Base-by-base conservation (phyloP, 37 sponge, comb jelly and placozoan genomes). In the Cliona cf. orientalis region DNA sequence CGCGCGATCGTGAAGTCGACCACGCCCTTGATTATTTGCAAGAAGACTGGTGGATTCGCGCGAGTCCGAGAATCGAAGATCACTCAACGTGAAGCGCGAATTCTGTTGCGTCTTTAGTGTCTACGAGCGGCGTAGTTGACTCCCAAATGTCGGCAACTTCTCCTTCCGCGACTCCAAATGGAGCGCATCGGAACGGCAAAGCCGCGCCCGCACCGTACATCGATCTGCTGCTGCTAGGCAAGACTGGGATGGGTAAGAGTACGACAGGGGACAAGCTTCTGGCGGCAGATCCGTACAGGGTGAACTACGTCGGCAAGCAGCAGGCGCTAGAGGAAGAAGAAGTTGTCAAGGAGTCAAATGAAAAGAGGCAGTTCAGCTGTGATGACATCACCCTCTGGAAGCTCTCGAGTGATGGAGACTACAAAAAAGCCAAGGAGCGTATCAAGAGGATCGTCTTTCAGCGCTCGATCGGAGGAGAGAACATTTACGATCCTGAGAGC, bases 231-330 rank as follows among this genome's bases (percentile, higher is more conserved):
- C 58, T 80, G 0, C 39, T 80, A 36, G 80, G 80, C 2, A 61
- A 42, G 4, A 69, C 80, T 0, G 80, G 80, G 25, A 42, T 67
- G 40, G 80, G 80, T 1, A 80, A 80, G 28, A 80, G 80, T 31
- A 80, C 80, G 12, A 80, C 80, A 49, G 80, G 57, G 19, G 43
- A 80, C 59, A 80, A 69, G 41, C 36, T 80, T 5, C 42, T 80
- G 22, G 43, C 2, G 2, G 65, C 46, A 12, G 45, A 42, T 61
- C 28, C 17, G 7, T 9, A 49, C 14, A 14, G 53, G 14, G 53
- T 14, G 9, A 49, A 14, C 53, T 49, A 49, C 63, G 12, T 61
- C 5, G 63, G 28, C 28, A 61, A 6, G 25, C 53, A 49, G 53
- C 53, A 49, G 9, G 28, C 17, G 28, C 63, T 28, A 26, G 25